These are phyloP conservation scores for Procambarus virginalis DNA, from an alignment of 1,140 invertebrate genomes.

Conservation along the genomic window DNA sequence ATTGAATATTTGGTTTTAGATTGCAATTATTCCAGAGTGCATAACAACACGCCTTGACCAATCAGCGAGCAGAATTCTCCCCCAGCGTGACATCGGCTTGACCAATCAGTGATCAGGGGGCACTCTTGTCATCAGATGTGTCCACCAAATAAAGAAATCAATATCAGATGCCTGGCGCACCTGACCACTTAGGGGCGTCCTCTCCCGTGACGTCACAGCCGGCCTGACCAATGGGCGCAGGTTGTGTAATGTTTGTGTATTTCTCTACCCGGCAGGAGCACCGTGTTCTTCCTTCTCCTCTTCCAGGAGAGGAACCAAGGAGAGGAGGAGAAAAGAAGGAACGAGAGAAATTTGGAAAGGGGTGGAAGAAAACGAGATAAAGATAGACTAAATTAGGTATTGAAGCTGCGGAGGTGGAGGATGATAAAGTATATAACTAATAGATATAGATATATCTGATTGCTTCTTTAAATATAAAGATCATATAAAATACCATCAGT, in stretches of 20 bases:
- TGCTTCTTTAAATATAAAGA: no score
- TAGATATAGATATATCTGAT: no score
- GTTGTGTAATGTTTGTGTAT: conserved; percentile 8
- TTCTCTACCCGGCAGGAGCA: not conserved
- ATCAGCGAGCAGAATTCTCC: conserved; percentile 10
- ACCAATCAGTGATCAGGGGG: conserved; percentile 40
- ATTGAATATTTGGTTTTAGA: no score
- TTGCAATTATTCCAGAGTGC: not conserved
- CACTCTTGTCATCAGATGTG: conserved; percentile 41
- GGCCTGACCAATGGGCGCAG: conserved; percentile 1
- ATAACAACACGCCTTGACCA: conserved; percentile 26
- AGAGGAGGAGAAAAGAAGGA: no score
- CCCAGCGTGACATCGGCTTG: conserved; percentile 9
- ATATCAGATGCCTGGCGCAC: conserved; percentile 45
- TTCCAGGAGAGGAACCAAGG: no score
- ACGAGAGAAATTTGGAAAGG: no score
- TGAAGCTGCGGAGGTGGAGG: no score
- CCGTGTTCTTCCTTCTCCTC: not conserved
- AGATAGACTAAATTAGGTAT: no score
- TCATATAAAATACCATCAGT: no score
- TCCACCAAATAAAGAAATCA: conserved; percentile 57
- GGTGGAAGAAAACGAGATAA: no score
- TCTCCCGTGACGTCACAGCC: conserved; percentile 38
- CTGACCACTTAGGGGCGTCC: conserved; percentile 37
- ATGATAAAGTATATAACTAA: no score